phyloP scores from a whole-genome alignment of 2,888 invertebrate genomes.

The Yponomeuta evonymella region DNA sequence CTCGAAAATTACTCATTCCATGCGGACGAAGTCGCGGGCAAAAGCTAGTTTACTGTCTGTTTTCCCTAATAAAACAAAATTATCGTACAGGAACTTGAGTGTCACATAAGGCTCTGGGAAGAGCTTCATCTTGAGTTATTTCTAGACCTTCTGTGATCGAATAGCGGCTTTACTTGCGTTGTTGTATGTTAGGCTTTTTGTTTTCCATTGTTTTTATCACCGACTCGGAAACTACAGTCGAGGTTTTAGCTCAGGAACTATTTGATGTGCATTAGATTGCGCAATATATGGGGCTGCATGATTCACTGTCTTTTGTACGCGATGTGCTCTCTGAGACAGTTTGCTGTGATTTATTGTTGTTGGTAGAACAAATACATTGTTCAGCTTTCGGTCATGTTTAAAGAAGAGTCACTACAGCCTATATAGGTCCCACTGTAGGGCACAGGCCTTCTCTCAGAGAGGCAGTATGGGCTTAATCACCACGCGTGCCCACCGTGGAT shows the following conservation, averaged over 20 bases:
- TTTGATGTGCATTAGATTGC: neutral
- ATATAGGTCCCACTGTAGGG: too few relatives aligned
- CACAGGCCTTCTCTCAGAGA: too few relatives aligned
- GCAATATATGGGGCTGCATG: neutral
- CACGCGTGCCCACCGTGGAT: too few relatives aligned
- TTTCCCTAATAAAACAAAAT: too few relatives aligned
- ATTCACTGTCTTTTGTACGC: neutral
- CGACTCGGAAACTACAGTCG: neutral
- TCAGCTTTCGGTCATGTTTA: neutral
- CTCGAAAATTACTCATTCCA: too few relatives aligned
- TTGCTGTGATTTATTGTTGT: neutral
- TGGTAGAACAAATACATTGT: neutral
- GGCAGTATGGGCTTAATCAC: too few relatives aligned
- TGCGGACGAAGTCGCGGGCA: too few relatives aligned
- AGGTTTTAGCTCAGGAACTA: neutral
- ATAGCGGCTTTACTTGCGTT: neutral
- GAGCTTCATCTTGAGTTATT: neutral
- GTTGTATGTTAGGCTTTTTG: neutral
- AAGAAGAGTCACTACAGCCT: neutral
- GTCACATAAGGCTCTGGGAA: too few relatives aligned
- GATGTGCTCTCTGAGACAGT: neutral
- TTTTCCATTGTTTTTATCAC: neutral
- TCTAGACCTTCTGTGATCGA: neutral
- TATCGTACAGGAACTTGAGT: too few relatives aligned
- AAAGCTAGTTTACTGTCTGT: too few relatives aligned